Conservation (phyloP, 64 coral and sea anemone genomes). For the Hydrozoanthus tunicans region DNA sequence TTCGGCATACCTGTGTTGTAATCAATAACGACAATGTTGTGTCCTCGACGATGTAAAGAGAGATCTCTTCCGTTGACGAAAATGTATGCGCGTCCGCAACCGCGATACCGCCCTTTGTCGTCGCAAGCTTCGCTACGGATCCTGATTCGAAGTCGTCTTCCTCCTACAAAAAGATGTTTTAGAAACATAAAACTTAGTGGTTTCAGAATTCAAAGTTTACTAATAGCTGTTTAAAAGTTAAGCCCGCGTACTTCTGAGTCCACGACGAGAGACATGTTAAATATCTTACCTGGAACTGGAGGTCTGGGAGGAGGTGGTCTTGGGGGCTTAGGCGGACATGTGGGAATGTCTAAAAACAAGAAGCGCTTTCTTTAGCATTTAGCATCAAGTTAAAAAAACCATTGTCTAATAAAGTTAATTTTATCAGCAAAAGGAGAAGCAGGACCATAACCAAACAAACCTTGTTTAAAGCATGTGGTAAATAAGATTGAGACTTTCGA, state of each 20-base stretch:
- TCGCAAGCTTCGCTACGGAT: slow-evolving; percentile 13
- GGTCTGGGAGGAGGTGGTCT: slow-evolving; percentile 33
- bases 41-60: slow-evolving; percentile 37
- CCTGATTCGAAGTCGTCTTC: slow-evolving; percentile 34
- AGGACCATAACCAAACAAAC: too few relatives aligned
- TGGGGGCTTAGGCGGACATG: slow-evolving; percentile 18
- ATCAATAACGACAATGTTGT: slow-evolving; percentile 14
- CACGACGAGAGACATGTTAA: too few relatives aligned
- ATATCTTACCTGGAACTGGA: slow-evolving; percentile 46
- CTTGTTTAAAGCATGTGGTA: too few relatives aligned
- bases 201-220: background rate
- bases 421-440: background rate
- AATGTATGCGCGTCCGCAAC: slow-evolving; percentile 17
- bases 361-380: too few relatives aligned
- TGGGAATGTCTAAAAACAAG: background rate
- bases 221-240: background rate
- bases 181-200: background rate
- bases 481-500: too few relatives aligned
- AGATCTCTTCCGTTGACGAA: slow-evolving; percentile 47
- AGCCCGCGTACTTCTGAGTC: background rate
- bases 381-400: too few relatives aligned
- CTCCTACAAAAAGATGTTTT: background rate
- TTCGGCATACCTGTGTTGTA: background rate
- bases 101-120: background rate
- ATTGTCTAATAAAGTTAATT: background rate